Percentiles rank a stretch among this genome's conserved stretches.
These are phyloP conservation scores for Brienomyrus longianalis DNA, from an alignment of 2,113 vertebrate species.

Conservation along the genomic window DNA sequence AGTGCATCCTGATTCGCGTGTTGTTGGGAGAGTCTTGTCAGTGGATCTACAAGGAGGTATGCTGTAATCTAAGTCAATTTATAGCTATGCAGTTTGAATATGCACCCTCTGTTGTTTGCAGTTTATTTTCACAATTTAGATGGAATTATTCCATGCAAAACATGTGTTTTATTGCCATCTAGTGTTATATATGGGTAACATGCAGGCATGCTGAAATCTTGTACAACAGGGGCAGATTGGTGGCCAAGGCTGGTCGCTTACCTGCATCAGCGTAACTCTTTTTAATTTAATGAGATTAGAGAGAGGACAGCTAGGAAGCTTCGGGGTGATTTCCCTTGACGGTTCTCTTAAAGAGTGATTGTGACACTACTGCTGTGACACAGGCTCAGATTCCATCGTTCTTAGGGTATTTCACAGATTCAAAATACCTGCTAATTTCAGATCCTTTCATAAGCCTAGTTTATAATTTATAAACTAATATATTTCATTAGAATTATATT, in stretches of 20 bases:
- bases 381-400: not conserved
- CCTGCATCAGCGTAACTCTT: not conserved
- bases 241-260: not conserved
- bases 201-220: not conserved
- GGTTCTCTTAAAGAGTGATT: not conserved
- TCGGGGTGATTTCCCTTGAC: not conserved
- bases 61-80: not conserved
- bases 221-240: not conserved
- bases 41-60: not conserved
- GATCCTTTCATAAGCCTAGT: not conserved
- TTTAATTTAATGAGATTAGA: not conserved
- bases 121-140: not conserved
- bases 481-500: not conserved
- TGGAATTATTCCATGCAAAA: not conserved
- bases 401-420: not conserved
- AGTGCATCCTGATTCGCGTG: not conserved
- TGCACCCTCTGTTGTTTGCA: no score
- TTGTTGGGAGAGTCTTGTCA: not conserved
- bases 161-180: not conserved
- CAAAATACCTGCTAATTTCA: not conserved
- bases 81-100: not conserved
- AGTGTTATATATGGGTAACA: not conserved
- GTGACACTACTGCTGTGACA: not conserved
- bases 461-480: not conserved
- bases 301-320: not conserved